Base-by-base conservation (phyloP, 2,888 invertebrate genomes). In the Apamea monoglypha region DNA sequence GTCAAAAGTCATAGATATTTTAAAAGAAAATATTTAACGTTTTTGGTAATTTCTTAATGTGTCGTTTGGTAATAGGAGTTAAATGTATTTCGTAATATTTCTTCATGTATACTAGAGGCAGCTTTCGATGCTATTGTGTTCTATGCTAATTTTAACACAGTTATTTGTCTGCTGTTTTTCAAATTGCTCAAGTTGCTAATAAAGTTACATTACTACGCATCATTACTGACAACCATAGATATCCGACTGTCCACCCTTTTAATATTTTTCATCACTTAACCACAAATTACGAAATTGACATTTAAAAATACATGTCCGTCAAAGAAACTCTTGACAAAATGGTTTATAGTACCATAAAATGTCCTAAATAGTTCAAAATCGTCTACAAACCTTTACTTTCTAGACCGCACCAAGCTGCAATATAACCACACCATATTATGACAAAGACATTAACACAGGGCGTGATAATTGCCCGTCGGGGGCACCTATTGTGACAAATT, bases 371-470 rank as follows among this genome's bases (percentile, higher is more conserved):
- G 36, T 10, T 6, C 4, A 7, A 47, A 83, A 47, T n/a, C 21
- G 10, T 36, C 36, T 3, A 47, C n/a, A 76, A 29, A 47, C n/a
- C 36, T 6, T 29, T 32, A 40, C 47, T 50, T 69, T 44, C 40
- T 56, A 66, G 36, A 36, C 69, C 59, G 29, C 4, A 47, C 74
- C 84, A 78, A 83, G 77, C 80, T 82, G 77, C 78, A 78, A 76
- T 63, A 36, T 69, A 84, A 82, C 84, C 87, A 77, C 78, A 72
- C 77, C 44, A 88, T 16, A 90, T 95, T 95, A 83, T 95, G 94
- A 96, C 96, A 96, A 96, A 95, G 94, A 95, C 94, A 88, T 92
- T 94, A 95, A 95, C 94, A 94, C 93, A 91, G 88, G 94, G 95
- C 95, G 96, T 95, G 96, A 96, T 96, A 95, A 96, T 96, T 95